A percentile compares a stretch with the other conserved stretches of the same genome.
phyloP scores from a whole-genome alignment of 2,888 invertebrate genomes.

The Phyto melanocephala region DNA sequence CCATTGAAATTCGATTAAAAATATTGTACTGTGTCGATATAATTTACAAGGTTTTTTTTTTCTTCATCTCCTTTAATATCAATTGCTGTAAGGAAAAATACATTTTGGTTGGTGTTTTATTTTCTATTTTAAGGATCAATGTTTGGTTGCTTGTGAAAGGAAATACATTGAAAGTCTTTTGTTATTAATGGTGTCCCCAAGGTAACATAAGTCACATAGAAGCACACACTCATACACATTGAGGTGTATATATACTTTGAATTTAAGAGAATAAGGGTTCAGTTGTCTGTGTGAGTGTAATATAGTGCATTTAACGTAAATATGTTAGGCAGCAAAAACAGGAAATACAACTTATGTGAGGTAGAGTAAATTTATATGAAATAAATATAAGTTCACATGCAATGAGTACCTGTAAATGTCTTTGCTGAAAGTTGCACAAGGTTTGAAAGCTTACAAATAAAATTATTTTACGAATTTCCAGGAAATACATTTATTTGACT shows the following conservation, averaged over 20 bases:
- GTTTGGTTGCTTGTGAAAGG: slow-evolving; percentile 16
- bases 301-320: neutral
- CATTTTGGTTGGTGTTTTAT: neutral
- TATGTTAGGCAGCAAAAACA: neutral
- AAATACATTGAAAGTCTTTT: slow-evolving; percentile 23
- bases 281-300: too few relatives aligned
- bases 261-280: neutral
- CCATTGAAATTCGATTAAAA: slow-evolving; percentile 26
- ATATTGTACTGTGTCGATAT: neutral
- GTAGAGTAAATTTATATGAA: neutral
- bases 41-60: neutral
- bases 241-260: too few relatives aligned
- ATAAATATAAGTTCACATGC: neutral
- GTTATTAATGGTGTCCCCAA: slow-evolving; percentile 46
- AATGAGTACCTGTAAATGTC: too few relatives aligned
- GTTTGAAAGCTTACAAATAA: too few relatives aligned
- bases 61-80: neutral
- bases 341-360: neutral
- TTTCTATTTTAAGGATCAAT: neutral
- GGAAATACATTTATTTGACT: too few relatives aligned
- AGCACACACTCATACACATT: neutral
- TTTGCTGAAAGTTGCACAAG: too few relatives aligned
- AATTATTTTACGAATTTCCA: too few relatives aligned
- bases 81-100: neutral
- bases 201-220: slow-evolving; percentile 16